A percentile compares a stretch with the other conserved stretches of the same genome.
These are phyloP conservation scores for Ceuthmochares aereus DNA, from an alignment of 2,113 vertebrate genomes.

Conservation along the genomic window DNA sequence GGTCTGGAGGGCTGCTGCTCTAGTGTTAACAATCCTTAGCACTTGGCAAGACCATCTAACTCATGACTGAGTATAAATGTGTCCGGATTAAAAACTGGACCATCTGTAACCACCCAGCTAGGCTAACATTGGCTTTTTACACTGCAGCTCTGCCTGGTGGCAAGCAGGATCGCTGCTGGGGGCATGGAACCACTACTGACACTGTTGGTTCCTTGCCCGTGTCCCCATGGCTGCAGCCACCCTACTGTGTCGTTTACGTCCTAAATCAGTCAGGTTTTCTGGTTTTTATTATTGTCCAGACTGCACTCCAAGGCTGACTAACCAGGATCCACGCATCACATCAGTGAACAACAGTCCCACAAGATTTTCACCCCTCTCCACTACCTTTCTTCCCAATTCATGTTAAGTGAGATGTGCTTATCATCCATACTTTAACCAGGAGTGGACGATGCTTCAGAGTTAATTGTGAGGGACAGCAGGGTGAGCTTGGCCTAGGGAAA, in stretches of 20 bases:
- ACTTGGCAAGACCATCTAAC: fast-evolving
- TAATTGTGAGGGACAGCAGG: background rate
- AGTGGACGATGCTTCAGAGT: background rate
- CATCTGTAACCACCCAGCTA: background rate
- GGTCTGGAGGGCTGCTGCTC: background rate
- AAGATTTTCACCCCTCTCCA: background rate
- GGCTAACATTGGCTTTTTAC: background rate
- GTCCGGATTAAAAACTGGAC: fast-evolving
- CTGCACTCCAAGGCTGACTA: fast-evolving
- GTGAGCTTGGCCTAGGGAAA: background rate
- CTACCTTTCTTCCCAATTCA: background rate
- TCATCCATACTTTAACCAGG: background rate
- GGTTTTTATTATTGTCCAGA: background rate
- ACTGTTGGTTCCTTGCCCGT: background rate
- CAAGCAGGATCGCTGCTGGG: background rate
- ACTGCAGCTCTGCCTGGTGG: background rate
- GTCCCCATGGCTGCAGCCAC: background rate
- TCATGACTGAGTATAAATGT: background rate
- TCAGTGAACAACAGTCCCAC: background rate
- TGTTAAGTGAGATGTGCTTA: background rate
- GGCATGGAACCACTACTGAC: background rate
- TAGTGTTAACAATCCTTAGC: background rate
- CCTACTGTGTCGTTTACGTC: background rate
- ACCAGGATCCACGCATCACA: background rate
- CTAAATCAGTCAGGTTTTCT: background rate